These are phyloP conservation scores for Danio jaintianensis DNA, from an alignment of 2,797 vertebrate genomes.

Conservation along the genomic window DNA sequence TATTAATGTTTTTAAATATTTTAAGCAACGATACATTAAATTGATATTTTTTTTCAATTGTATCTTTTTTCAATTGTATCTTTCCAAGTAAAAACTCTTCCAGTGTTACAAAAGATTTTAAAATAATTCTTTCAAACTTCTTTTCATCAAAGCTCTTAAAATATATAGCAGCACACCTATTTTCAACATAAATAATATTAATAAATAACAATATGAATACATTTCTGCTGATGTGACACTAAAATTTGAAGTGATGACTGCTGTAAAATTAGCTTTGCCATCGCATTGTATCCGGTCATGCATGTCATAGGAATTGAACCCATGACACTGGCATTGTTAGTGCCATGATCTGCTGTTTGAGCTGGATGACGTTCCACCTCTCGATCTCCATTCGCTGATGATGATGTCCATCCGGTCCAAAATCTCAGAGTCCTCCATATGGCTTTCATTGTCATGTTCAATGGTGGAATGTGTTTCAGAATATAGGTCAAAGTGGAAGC, in stretches of 20 bases:
- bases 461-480: conserved; percentile 68
- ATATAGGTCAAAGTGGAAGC: conserved; percentile 70
- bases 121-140: no score
- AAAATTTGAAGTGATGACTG: no score
- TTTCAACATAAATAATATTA: not conserved
- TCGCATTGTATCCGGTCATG: not conserved
- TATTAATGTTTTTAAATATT: no score
- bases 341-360: not conserved
- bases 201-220: no score
- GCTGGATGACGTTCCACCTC: conserved; percentile 44
- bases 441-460: conserved; percentile 72
- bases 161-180: not conserved
- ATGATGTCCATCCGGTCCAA: conserved; percentile 49
- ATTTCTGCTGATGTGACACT: no score
- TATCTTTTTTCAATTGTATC: no score
- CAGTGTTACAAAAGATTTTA: no score
- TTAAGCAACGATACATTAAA: no score
- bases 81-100: no score
- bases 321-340: not conserved
- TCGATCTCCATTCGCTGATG: conserved; percentile 56
- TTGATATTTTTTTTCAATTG: no score
- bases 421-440: conserved; percentile 64
- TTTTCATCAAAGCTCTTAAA: no score
- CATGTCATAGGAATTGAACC: not conserved
- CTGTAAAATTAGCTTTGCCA: not conserved